phyloP scores from a whole-genome alignment of 92 coral and sea anemone species.

The Pocillopora grandis region DNA sequence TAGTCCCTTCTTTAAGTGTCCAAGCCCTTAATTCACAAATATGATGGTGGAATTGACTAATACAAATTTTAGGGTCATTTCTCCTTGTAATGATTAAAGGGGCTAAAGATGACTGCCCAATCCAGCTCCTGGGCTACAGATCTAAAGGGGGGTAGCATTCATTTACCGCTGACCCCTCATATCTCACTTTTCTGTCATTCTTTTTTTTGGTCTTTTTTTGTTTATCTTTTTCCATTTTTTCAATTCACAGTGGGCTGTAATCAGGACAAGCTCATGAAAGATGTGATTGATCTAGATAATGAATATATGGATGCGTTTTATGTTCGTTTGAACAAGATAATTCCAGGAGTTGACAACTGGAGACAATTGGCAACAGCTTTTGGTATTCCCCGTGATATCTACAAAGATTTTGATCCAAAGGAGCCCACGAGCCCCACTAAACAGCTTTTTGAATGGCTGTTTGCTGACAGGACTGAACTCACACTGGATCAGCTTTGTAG shows the following conservation, averaged over 20 bases:
- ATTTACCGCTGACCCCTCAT: too few relatives aligned
- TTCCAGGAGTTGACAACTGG: slow-evolving; percentile 50
- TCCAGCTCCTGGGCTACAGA: too few relatives aligned
- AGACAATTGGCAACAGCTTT: slow-evolving; percentile 44
- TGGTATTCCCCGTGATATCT: slow-evolving; percentile 27
- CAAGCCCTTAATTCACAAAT: too few relatives aligned
- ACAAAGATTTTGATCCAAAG: slow-evolving; percentile 45
- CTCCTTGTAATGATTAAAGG: too few relatives aligned
- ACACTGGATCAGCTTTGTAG: slow-evolving; percentile 41
- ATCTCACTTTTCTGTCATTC: too few relatives aligned
- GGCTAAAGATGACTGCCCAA: too few relatives aligned
- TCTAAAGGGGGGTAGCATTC: too few relatives aligned
- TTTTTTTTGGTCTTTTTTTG: too few relatives aligned
- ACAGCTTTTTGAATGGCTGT: slow-evolving; percentile 46
- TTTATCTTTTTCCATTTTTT: too few relatives aligned
- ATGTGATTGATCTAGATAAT: slow-evolving; percentile 41
- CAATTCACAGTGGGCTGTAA: neutral
- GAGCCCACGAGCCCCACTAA: slow-evolving; percentile 46
- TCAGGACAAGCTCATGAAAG: slow-evolving; percentile 18
- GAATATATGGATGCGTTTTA: slow-evolving; percentile 34
- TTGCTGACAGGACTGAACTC: neutral
- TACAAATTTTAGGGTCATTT: too few relatives aligned
- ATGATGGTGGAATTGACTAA: too few relatives aligned
- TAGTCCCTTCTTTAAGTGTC: too few relatives aligned
- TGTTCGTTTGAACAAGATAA: slow-evolving; percentile 47